Evolutionary conservation across 1,140 invertebrate species (phyloP).

Genomic region (Temnothorax longispinosus): DNA sequence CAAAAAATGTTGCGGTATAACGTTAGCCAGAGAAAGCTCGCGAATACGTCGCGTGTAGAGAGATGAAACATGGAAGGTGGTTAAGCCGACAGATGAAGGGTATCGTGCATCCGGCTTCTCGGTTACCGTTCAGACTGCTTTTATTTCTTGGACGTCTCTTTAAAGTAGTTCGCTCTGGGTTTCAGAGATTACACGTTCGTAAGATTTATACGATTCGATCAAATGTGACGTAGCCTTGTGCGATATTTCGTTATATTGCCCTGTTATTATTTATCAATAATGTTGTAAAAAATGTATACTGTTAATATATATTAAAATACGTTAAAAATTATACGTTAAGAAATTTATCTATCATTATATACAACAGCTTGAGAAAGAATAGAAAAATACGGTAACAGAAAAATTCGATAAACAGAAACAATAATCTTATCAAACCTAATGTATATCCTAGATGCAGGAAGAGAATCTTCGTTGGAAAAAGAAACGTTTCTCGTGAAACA

Average conservation of each 20-base stretch:
- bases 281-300: background rate
- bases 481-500: constrained; percentile 26
- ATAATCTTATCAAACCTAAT: background rate
- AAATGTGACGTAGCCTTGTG: background rate
- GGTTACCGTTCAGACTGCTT: constrained; percentile 79
- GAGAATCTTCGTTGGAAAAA: background rate
- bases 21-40: constrained; percentile 43
- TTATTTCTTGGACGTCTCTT: constrained; percentile 79
- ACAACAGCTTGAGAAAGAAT: background rate
- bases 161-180: constrained; percentile 66
- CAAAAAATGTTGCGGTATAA: constrained; percentile 19
- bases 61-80: constrained; percentile 79
- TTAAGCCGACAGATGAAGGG: constrained; percentile 82
- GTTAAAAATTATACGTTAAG: background rate
- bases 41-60: constrained; percentile 70
- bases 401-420: background rate
- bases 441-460: background rate
- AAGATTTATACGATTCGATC: constrained; percentile 29
- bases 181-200: constrained; percentile 59
- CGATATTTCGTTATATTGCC: background rate
- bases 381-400: background rate
- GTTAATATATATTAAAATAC: background rate
- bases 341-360: background rate
- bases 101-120: constrained; percentile 76
- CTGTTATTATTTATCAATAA: background rate